Evolutionary conservation across 2,113 vertebrate genomes (phyloP), one percentile per base, ranked within the genome.

Genomic region (Bubo blakistoni): DNA sequence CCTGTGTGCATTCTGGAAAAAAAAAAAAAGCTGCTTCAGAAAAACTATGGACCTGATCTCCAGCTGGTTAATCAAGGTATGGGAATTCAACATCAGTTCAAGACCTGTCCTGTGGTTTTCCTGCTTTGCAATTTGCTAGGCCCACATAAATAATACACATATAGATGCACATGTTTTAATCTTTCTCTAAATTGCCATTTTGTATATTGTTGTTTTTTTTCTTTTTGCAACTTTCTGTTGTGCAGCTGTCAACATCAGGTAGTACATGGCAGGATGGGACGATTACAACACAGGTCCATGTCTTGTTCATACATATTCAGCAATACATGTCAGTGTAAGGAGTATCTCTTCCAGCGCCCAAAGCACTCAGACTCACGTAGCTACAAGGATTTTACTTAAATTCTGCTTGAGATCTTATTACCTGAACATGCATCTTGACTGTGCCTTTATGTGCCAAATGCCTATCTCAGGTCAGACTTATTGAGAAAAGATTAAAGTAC

Each of bases 1-100:
- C 94, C 79, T 89, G 72, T 86, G 89, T 71, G 52, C 51, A 91
- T 96, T 94, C 81, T 91, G 87, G 95, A 63, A 72, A 65, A 62
- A 92, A 38, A 62, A 59, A 46, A 11, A 16, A 52, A 40, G 7
- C 47, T 65, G 38, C 80, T 93, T 87, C 71, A 80, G 61, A 87
- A 92, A 92, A 94, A 36, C 58, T 73, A 30, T 36, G 72, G 89
- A 92, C 66, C 18, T 34, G 11, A 34, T 82, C 89, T 79, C 71
- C 74, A 90, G 55, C 81, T 74, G 59, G 46, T 77, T 78, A 94
- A 86, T 62, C 81, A 80, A 85, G 38, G 21, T 59, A 69, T 9
- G 25, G 24, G 11, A 92, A 67, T 55, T 63, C 36, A 96, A 34
- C 67, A 63, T 85, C 87, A 44, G 0, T 42, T 80, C 20, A 62